A percentile compares a stretch with the other conserved stretches of the same genome.
Conservation (phyloP, 2,888 invertebrate species). For the Coleophora deauratella region DNA sequence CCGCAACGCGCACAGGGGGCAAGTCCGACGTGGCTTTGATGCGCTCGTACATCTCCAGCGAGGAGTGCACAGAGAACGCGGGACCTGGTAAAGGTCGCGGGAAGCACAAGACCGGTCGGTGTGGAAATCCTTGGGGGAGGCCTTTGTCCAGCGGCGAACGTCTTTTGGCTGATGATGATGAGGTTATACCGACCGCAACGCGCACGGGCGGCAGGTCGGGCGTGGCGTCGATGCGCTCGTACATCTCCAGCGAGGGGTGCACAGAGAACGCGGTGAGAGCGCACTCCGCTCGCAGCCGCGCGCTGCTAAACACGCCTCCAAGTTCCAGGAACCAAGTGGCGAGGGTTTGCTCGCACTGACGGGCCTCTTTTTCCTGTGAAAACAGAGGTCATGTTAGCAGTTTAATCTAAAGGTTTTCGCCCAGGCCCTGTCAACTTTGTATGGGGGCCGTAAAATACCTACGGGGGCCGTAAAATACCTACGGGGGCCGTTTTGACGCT, state of each 20-base stretch:
- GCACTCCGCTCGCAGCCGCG: slow-evolving; percentile 80
- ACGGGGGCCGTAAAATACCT: no score
- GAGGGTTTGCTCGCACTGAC: slow-evolving; percentile 65
- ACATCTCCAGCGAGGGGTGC: slow-evolving; percentile 77
- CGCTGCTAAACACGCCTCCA: slow-evolving; percentile 74
- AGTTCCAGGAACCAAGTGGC: slow-evolving; percentile 78
- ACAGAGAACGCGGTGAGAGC: slow-evolving; percentile 84
- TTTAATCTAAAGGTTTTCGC: no score
- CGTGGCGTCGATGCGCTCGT: slow-evolving; percentile 67
- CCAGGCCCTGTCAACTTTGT: no score
- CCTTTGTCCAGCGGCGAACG: no score
- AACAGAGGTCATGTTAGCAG: background rate
- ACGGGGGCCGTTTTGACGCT: no score
- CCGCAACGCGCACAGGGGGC: background rate
- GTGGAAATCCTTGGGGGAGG: no score
- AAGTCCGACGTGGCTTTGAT: slow-evolving; percentile 54
- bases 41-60: slow-evolving; percentile 71
- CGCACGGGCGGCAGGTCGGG: slow-evolving; percentile 19
- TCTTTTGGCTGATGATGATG: no score
- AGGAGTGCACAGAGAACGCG: slow-evolving; percentile 83
- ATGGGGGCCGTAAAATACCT: no score
- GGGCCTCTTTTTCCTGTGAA: slow-evolving; percentile 70
- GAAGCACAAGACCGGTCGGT: no score
- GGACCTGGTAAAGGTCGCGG: no score
- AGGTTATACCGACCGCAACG: no score